Conservation (phyloP, 2,113 vertebrate genomes). For the Mus spicilegus region DNA sequence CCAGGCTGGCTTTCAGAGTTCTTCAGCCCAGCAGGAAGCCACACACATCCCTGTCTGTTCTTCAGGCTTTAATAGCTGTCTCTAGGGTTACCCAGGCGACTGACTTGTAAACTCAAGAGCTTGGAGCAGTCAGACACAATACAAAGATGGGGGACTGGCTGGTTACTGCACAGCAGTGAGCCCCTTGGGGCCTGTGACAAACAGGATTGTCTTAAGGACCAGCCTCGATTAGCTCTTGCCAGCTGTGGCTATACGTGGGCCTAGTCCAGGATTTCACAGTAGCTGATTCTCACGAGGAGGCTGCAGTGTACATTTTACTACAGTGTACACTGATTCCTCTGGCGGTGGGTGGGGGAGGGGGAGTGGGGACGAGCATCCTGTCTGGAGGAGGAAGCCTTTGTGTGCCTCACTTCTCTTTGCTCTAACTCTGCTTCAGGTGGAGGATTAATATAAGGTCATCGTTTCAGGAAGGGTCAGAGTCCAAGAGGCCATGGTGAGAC, state of each 20-base stretch:
- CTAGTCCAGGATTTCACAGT: not conserved
- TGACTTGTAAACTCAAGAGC: not conserved
- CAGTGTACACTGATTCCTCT: too few species aligned
- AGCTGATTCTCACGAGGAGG: not conserved
- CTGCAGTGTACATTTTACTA: not conserved
- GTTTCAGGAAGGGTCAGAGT: not conserved
- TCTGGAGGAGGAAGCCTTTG: not conserved
- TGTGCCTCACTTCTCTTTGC: not conserved
- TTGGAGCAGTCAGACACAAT: not conserved
- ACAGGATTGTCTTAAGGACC: not conserved
- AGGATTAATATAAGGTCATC: not conserved
- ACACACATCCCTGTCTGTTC: not conserved
- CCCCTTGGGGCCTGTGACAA: fast-evolving
- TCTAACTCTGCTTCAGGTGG: too few species aligned
- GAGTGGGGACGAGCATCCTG: fast-evolving
- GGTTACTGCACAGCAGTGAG: not conserved
- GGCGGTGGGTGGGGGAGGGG: too few species aligned
- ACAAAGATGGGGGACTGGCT: not conserved
- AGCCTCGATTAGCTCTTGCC: not conserved
- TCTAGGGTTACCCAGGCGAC: not conserved
- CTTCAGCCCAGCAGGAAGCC: not conserved
- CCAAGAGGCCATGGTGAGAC: not conserved
- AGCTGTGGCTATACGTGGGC: not conserved
- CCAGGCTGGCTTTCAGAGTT: not conserved
- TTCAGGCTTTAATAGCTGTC: not conserved